Base-by-base conservation (phyloP, 1,140 invertebrate genomes). In the Ceratitis capitata region DNA sequence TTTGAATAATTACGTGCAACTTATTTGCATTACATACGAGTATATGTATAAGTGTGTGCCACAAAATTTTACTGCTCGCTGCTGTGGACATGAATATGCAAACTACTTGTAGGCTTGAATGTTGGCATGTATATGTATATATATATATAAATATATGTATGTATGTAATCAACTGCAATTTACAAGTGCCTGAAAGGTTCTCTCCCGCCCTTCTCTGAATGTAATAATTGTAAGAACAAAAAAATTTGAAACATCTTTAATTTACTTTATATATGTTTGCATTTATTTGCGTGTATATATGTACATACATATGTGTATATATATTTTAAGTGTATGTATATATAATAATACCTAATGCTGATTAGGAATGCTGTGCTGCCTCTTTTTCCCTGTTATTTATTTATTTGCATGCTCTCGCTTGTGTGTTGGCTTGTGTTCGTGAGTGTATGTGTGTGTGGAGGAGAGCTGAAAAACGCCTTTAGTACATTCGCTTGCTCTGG, bases 1-100 rank as follows among this genome's bases (percentile, higher is more conserved):
- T 90, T 91, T 91, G 89, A 91, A 91, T 91, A 91, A 91, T 91
- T 91, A 91, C 91, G 88, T 78, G 69, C 69, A 78, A 78, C 69
- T 78, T 78, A 78, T 42, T 78, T 78, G 35, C 39, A 78, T 78
- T 78, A 78, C 6, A 61, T 29, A 12, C 47, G 47, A 49, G 7
- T 49, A 49, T 49, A 14, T 14, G 7, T 49, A 49, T 14, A 49
- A 49, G 51, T 14, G 14, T 69, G 69, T 64, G 58, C 29, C 23
- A 64, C 29, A 29, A 61, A 32, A n/a, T n/a, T 64, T 23, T 23
- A 32, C 1, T 64, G 23, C 26, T n/a, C 53, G n/a, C n/a, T n/a
- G n/a, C n/a, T n/a, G n/a, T 6, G 2, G 9, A 58, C 10, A 26
- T 29, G 9, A 3, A 58, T 1, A 29, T 7, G 26, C 2, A 23